phyloP scores from a whole-genome alignment of 1,140 invertebrate genomes.

The Choristoneura fumiferana region DNA sequence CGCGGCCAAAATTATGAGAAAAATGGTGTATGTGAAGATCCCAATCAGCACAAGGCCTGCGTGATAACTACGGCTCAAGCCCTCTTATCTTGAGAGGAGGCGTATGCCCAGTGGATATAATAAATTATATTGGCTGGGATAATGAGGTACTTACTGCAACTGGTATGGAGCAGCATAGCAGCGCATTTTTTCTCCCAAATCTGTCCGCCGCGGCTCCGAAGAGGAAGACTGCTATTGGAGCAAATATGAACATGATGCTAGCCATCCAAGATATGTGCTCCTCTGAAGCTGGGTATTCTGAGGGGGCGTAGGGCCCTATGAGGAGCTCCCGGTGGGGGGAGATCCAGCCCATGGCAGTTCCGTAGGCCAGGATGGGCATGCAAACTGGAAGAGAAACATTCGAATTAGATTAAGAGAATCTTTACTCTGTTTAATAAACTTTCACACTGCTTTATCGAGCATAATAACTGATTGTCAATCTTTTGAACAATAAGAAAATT shows the following conservation, averaged over 20 bases:
- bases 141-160: conserved; percentile 48
- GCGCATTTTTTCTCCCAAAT: conserved; percentile 60
- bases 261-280: conserved; percentile 71
- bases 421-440: too few species aligned
- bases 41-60: too few species aligned
- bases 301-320: conserved; percentile 50
- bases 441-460: too few species aligned
- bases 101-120: too few species aligned
- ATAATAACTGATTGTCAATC: too few species aligned
- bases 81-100: too few species aligned
- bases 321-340: conserved; percentile 61
- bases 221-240: conserved; percentile 62
- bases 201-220: conserved; percentile 60
- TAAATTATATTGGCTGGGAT: neutral
- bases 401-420: neutral
- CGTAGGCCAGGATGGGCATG: conserved; percentile 62
- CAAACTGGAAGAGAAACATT: conserved; percentile 56
- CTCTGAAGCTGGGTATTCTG: conserved; percentile 38
- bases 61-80: too few species aligned
- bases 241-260: conserved; percentile 69
- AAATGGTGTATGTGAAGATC: too few species aligned
- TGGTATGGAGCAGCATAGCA: conserved; percentile 53
- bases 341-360: conserved; percentile 69
- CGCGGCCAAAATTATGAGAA: too few species aligned
- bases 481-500: too few species aligned